These are phyloP conservation scores for Cygnus atratus DNA, from an alignment of 2,113 vertebrate species.

Conservation along the genomic window DNA sequence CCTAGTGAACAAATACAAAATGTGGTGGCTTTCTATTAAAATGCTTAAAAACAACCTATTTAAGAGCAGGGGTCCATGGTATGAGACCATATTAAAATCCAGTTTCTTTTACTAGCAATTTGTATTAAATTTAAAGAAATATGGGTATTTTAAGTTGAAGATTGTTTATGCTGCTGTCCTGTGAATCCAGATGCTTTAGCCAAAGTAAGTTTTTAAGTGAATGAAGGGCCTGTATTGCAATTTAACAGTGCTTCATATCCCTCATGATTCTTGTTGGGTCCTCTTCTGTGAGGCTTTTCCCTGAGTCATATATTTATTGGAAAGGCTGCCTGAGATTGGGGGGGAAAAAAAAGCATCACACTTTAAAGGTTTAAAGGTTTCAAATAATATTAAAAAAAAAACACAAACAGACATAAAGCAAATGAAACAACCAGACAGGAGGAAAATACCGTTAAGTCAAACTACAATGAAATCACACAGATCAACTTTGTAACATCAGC, in stretches of 20 bases:
- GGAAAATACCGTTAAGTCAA: not conserved
- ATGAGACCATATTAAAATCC: conserved; percentile 59
- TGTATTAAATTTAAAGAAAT: not conserved
- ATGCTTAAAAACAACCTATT: conserved; percentile 61
- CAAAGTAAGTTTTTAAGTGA: conserved; percentile 56
- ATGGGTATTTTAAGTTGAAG: conserved; percentile 9
- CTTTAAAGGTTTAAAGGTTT: not conserved
- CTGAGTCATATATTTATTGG: conserved; percentile 85
- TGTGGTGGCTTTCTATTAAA: conserved; percentile 72
- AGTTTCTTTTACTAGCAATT: conserved; percentile 62
- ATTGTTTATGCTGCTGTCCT: conserved; percentile 70
- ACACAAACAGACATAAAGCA: not conserved
- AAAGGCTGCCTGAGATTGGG: conserved; percentile 82
- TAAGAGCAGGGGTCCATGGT: conserved; percentile 43
- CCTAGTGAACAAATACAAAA: conserved; percentile 69
- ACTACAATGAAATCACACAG: not conserved
- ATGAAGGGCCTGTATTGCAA: conserved; percentile 46
- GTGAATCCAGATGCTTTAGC: conserved; percentile 60
- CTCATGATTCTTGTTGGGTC: conserved; percentile 85
- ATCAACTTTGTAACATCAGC: not conserved
- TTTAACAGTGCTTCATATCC: conserved; percentile 56
- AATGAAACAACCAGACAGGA: not conserved
- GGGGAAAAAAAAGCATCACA: conserved; percentile 49
- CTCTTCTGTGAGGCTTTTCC: conserved; percentile 85
- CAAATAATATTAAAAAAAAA: not conserved